Evolutionary conservation across 1,140 invertebrate genomes (phyloP).

Genomic region (Cryptotermes secundus): DNA sequence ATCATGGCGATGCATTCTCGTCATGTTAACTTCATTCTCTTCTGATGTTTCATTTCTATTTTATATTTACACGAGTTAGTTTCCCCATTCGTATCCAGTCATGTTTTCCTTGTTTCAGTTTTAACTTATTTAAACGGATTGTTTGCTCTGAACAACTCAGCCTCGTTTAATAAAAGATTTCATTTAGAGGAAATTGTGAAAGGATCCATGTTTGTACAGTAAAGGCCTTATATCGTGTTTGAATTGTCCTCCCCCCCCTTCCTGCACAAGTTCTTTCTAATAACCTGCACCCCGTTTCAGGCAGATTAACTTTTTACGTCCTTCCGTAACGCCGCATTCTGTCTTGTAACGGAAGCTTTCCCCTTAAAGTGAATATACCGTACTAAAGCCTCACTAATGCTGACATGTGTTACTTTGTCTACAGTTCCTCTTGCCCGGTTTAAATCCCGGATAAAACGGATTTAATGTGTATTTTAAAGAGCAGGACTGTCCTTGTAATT

Average conservation of each 20-base stretch:
- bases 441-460: not conserved
- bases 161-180: constrained; percentile 18
- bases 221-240: not conserved
- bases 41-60: no score
- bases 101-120: not conserved
- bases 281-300: not conserved
- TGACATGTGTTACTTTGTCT: not conserved
- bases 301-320: not conserved
- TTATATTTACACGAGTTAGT: not conserved
- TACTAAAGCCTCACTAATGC: not conserved
- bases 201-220: not conserved
- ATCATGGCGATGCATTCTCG: no score
- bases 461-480: not conserved
- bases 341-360: not conserved
- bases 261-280: not conserved
- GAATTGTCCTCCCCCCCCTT: not conserved
- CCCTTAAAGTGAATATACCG: not conserved
- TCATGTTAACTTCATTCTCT: no score
- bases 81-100: not conserved
- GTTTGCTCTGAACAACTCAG: constrained; percentile 2
- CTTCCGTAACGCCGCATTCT: not conserved
- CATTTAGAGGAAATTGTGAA: constrained; percentile 2
- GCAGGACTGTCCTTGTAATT: not conserved
- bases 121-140: constrained; percentile 8
- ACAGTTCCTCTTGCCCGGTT: not conserved